phyloP scores from a whole-genome alignment of 2,797 vertebrate genomes.

The Emydoidea blandingii region DNA sequence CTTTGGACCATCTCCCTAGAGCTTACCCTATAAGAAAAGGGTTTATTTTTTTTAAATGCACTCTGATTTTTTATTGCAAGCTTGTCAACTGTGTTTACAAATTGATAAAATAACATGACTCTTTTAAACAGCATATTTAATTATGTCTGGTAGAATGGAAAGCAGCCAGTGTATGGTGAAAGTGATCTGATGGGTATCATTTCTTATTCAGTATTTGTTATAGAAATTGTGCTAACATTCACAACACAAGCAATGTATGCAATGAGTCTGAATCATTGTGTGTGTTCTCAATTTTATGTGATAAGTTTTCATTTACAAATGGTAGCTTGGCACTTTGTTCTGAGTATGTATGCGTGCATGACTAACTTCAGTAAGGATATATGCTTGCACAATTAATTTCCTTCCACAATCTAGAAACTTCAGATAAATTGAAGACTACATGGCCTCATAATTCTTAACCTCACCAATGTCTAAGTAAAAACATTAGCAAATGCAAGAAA shows the following conservation, averaged over 20 bases:
- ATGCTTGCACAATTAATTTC: not conserved
- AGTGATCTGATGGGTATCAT: not conserved
- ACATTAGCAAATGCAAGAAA: not conserved
- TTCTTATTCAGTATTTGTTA: constrained; percentile 6
- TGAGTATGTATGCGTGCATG: too few species aligned
- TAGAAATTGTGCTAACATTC: not conserved
- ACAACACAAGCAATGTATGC: not conserved
- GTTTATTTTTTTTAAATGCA: not conserved
- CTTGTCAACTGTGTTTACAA: not conserved
- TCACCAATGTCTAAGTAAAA: not conserved
- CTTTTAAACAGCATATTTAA: constrained; percentile 1
- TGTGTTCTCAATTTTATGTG: not conserved
- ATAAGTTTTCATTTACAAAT: constrained; percentile 12
- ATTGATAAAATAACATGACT: not conserved
- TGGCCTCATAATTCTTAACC: not conserved
- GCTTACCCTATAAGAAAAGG: not conserved
- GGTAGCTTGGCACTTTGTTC: not conserved
- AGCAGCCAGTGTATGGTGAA: not conserved
- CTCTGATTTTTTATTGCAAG: not conserved
- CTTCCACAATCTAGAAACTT: not conserved
- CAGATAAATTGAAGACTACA: not conserved
- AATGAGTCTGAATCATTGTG: not conserved
- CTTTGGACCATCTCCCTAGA: not conserved
- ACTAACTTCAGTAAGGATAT: not conserved
- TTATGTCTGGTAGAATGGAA: constrained; percentile 21